Evolutionary conservation across 2,797 vertebrate genomes (phyloP).

Genomic region (Mormyrops attenuatus): DNA sequence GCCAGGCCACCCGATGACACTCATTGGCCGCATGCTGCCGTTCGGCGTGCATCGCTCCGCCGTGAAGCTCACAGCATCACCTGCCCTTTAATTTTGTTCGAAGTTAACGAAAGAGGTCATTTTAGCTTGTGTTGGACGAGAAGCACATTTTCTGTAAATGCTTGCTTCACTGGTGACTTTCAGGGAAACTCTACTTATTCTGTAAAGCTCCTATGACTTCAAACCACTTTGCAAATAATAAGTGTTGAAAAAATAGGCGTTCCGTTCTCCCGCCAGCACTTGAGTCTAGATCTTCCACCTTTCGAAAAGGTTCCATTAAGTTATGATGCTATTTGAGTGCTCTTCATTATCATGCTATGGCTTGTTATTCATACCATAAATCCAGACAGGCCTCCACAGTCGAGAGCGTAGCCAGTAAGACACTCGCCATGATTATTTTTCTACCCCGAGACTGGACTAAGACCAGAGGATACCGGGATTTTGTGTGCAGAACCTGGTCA

Average conservation of each 20-base stretch:
- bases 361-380: slow-evolving; percentile 53
- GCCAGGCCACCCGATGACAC: not conserved
- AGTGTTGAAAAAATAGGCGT: not conserved
- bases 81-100: not conserved
- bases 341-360: not conserved
- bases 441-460: slow-evolving; percentile 60
- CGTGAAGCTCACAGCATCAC: not conserved
- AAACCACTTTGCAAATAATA: not conserved
- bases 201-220: not conserved
- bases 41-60: not conserved
- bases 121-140: not conserved
- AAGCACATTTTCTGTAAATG: not conserved
- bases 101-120: not conserved
- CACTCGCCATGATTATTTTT: slow-evolving; percentile 59
- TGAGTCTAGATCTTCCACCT: not conserved
- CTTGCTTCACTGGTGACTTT: not conserved
- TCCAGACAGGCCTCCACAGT: slow-evolving; percentile 41
- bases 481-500: slow-evolving; percentile 64
- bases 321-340: not conserved
- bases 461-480: slow-evolving; percentile 62
- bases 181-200: not conserved
- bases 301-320: not conserved
- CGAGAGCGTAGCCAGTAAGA: slow-evolving; percentile 51
- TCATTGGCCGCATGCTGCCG: not conserved
- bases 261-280: not conserved